Evolutionary conservation across 2,888 invertebrate genomes (phyloP).

Genomic region (Morpho helenor): DNA sequence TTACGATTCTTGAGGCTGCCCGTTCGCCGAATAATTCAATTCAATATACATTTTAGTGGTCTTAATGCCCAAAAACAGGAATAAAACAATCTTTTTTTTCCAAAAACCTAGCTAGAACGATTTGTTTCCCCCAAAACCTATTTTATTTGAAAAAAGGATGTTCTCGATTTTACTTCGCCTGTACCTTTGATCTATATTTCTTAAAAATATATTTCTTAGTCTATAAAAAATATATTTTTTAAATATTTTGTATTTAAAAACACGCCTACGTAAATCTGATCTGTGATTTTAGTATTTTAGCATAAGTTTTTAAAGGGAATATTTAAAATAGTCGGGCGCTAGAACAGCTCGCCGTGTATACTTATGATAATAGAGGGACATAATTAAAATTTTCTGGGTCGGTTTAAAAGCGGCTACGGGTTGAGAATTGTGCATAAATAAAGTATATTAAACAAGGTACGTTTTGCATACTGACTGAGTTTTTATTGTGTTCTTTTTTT

Average conservation of each 20-base stretch:
- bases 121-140: too few species aligned
- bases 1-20: too few species aligned
- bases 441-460: constrained; percentile 9
- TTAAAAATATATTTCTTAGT: too few species aligned
- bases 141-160: too few species aligned
- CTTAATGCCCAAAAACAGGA: too few species aligned
- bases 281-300: constrained; percentile 1
- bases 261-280: not conserved
- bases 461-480: constrained; percentile 7
- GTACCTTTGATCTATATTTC: too few species aligned
- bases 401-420: constrained; percentile 9
- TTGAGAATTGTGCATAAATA: constrained; percentile 10
- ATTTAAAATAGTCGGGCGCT: constrained; percentile 9
- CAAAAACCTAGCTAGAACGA: too few species aligned
- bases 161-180: too few species aligned
- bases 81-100: too few species aligned
- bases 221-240: too few species aligned
- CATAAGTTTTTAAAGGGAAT: constrained; percentile 4
- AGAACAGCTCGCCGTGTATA: constrained; percentile 6
- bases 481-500: not conserved
- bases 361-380: constrained; percentile 13
- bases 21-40: too few species aligned
- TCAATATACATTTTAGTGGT: too few species aligned
- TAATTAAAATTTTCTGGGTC: constrained; percentile 13
- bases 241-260: not conserved